Evolutionary conservation across 2,888 invertebrate species (phyloP).

Genomic region (Drosophila bunnanda): DNA sequence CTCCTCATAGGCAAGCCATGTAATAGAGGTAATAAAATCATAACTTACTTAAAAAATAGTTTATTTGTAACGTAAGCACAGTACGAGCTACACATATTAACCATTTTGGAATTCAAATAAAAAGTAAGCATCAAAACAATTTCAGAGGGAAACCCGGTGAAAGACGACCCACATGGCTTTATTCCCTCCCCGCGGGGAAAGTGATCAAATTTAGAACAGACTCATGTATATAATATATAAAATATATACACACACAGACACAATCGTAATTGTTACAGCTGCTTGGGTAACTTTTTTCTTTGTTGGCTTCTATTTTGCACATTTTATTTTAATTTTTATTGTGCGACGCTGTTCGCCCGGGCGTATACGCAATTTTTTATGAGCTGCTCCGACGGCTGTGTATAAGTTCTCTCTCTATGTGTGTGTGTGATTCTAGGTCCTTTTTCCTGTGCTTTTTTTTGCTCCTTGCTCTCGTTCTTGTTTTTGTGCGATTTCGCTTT

Average conservation of each 20-base stretch:
- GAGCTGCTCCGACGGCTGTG: slow-evolving; percentile 31
- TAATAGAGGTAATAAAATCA: no score
- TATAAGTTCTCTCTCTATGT: slow-evolving; percentile 11
- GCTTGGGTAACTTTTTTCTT: slow-evolving; percentile 49
- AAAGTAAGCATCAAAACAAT: background rate
- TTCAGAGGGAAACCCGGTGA: no score
- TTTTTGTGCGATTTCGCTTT: slow-evolving; percentile 62
- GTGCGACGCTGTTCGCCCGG: slow-evolving; percentile 51
- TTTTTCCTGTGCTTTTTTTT: slow-evolving; percentile 29
- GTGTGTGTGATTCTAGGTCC: slow-evolving; percentile 13
- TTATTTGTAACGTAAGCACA: no score
- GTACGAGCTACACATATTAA: background rate
- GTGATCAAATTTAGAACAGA: background rate
- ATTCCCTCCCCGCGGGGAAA: background rate
- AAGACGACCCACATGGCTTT: slow-evolving; percentile 1
- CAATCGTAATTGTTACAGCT: slow-evolving; percentile 38
- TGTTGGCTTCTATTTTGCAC: slow-evolving; percentile 56
- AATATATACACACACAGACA: background rate
- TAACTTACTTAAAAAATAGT: no score
- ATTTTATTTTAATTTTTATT: slow-evolving; percentile 73
- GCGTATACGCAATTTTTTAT: slow-evolving; percentile 60
- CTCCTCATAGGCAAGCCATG: no score
- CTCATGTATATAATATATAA: background rate
- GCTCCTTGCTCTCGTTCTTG: slow-evolving; percentile 30
- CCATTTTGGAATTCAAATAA: background rate